phyloP scores from a whole-genome alignment of 2,797 vertebrate species.

The Pseudopleuronectes americanus region DNA sequence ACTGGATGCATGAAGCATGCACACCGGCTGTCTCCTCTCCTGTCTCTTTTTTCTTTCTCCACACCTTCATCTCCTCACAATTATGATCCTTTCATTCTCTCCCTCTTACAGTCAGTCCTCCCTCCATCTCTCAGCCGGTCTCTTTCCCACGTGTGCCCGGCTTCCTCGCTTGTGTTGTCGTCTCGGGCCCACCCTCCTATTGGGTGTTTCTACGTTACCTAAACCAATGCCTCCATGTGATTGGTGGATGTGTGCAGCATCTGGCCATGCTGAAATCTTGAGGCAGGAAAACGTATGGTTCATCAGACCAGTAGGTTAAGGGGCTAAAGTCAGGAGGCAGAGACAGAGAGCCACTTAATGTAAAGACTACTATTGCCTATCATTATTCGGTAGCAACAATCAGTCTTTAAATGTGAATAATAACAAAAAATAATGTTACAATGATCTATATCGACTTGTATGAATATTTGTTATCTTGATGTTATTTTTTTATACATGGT shows the following conservation, averaged over 20 bases:
- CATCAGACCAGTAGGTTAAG: slow-evolving; percentile 65
- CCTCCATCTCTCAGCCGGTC: slow-evolving; percentile 20
- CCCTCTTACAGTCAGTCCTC: not conserved
- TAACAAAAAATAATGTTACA: too few relatives aligned
- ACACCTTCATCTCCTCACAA: not conserved
- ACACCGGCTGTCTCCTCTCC: not conserved
- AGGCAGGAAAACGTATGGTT: slow-evolving; percentile 66
- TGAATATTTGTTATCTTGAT: too few relatives aligned
- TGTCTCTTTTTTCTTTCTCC: not conserved
- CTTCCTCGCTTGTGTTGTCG: slow-evolving; percentile 45
- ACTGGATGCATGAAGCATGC: slow-evolving; percentile 35
- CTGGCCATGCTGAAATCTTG: slow-evolving; percentile 62
- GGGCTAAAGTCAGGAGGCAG: slow-evolving; percentile 39
- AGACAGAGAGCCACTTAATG: not conserved
- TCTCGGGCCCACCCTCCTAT: slow-evolving; percentile 34
- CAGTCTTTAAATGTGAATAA: too few relatives aligned
- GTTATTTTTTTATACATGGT: too few relatives aligned
- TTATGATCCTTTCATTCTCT: not conserved
- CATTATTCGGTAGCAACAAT: too few relatives aligned
- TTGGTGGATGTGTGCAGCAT: slow-evolving; percentile 45
- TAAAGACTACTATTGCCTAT: too few relatives aligned
- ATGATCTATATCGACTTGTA: too few relatives aligned
- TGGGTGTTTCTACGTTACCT: slow-evolving; percentile 71
- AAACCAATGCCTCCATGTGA: slow-evolving; percentile 53
- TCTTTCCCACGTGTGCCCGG: slow-evolving; percentile 29